phyloP scores from a whole-genome alignment of 2,797 vertebrate genomes.

The Enteromius treurensis region DNA sequence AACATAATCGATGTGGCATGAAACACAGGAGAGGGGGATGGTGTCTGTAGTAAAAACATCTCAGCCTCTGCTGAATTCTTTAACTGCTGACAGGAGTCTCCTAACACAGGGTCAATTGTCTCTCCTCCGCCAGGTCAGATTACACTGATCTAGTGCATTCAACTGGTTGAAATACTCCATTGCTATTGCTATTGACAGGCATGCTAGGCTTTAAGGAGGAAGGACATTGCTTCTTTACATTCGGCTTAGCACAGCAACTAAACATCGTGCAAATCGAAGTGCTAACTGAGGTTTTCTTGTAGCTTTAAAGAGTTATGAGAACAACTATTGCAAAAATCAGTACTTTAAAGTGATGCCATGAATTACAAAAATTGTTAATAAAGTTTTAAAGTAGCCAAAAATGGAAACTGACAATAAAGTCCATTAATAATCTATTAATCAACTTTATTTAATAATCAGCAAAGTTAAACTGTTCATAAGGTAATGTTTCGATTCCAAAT shows the following conservation, averaged over 20 bases:
- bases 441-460: background rate
- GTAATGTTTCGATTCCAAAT: too few relatives aligned
- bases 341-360: background rate
- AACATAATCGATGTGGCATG: constrained; percentile 26
- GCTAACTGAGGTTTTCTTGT: background rate
- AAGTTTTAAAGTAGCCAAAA: background rate
- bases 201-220: constrained; percentile 10
- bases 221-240: constrained; percentile 29
- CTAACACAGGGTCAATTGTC: constrained; percentile 68
- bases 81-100: constrained; percentile 51
- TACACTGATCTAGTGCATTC: constrained; percentile 60
- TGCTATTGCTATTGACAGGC: background rate
- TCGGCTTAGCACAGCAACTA: constrained; percentile 31
- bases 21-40: constrained; percentile 51
- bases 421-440: background rate
- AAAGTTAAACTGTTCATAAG: background rate
- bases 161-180: constrained; percentile 36
- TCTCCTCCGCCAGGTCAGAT: constrained; percentile 66
- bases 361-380: background rate
- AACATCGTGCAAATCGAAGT: background rate
- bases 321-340: background rate
- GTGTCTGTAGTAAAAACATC: constrained; percentile 53
- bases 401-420: background rate
- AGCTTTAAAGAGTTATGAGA: background rate
- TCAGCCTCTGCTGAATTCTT: constrained; percentile 47